Percentiles rank a stretch among this genome's conserved stretches.
Evolutionary conservation across 2,797 vertebrate genomes (phyloP).

Genomic region (Taeniopygia guttata): DNA sequence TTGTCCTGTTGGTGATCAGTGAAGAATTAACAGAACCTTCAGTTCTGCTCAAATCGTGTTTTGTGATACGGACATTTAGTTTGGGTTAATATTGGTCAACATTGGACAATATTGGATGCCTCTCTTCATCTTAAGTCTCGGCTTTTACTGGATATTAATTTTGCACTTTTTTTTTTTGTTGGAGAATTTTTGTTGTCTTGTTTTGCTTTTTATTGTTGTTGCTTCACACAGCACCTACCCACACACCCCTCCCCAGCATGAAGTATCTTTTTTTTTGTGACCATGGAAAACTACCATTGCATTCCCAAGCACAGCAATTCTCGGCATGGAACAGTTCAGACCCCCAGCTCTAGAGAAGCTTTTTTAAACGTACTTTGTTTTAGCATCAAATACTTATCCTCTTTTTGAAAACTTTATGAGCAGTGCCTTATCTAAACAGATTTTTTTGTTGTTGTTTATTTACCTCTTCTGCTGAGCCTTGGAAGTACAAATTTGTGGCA

Average conservation of each 20-base stretch:
- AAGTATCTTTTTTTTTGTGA: neutral
- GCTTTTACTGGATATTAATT: neutral
- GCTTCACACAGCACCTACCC: neutral
- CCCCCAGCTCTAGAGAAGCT: neutral
- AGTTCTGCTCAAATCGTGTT: neutral
- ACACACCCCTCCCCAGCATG: too few relatives aligned
- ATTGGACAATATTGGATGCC: neutral
- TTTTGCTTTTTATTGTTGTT: neutral
- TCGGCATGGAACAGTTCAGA: neutral
- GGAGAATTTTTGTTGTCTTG: neutral
- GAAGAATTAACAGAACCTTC: neutral
- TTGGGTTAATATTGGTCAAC: neutral
- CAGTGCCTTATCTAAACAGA: neutral
- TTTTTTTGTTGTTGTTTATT: neutral
- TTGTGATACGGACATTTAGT: neutral
- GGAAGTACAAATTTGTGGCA: neutral
- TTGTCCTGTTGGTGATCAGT: neutral
- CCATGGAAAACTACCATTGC: neutral
- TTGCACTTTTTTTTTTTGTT: neutral
- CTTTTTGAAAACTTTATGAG: constrained; percentile 1
- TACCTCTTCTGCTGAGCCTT: neutral
- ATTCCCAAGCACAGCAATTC: neutral
- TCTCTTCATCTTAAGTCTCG: neutral
- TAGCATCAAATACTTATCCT: neutral
- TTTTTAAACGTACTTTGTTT: neutral